Evolutionary conservation across 2,888 invertebrate genomes (phyloP), one percentile per base, ranked within the genome.

Genomic region (Coremacera marginata): DNA sequence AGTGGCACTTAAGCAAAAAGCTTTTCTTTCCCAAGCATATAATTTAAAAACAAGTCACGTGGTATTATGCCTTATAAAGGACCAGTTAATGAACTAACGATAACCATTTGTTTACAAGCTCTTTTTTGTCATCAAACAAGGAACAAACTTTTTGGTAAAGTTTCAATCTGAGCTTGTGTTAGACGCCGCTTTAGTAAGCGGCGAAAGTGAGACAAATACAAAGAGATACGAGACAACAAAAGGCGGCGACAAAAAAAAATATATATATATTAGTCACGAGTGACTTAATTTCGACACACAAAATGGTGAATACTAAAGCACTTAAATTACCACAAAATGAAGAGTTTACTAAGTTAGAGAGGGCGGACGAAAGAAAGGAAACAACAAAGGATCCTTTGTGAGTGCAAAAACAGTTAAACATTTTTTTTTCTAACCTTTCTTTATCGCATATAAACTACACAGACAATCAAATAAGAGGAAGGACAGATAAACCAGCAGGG

Each of bases 311-410:
- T 44, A 44, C 67, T 34, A 67, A 67, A 67, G 44, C 67, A 67
- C 37, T 67, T 67, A 67, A 67, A 44, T 67, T 44, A 67, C 67
- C 67, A 67, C 67, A 37, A 37, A n/a, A 44, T n/a, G 37, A 65
- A 65, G 34, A 31, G n/a, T 22, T 16, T 31, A 34, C 55, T 19
- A 9, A 55, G 55, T 19, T 19, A 2, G 55, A 19, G 3, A 19
- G 22, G 7, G 55, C 55, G 55, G 63, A 4, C 27, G 65, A 8
- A 31, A 34, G 65, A 8, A 31, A 34, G 19, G 31, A 34, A 19
- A 16, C 16, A 31, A 16, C 16, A 16, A 65, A 37, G 9, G 27
- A 16, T 44, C 8, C n/a, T 34, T 16, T n/a, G 5, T 3, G 44
- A 67, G 37, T n/a, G 44, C 8, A 37, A 67, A 67, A 37, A 37